A percentile compares a stretch with the other conserved stretches of the same genome.
Conservation (phyloP, 37 sponge, comb jelly and placozoan genomes). For the Crambe crambe region DNA sequence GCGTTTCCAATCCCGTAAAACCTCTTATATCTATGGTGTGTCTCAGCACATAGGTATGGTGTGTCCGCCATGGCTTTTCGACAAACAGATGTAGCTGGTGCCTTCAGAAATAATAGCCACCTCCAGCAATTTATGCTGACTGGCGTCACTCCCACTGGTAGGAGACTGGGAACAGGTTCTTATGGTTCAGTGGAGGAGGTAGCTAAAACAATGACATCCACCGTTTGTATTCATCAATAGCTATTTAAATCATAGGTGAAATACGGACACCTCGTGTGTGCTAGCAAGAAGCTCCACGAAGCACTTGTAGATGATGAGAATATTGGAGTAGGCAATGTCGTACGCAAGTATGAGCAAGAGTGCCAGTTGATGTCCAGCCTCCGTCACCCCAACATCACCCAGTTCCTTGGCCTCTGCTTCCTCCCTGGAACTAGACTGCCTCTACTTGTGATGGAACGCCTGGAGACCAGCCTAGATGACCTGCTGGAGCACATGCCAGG, state of each 20-base stretch:
- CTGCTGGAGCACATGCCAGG: not conserved
- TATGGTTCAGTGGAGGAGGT: conserved; percentile 7
- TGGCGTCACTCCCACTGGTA: not conserved
- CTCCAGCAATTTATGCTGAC: conserved; percentile 39
- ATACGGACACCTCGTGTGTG: conserved; percentile 4
- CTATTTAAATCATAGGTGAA: not conserved
- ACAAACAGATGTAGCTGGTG: not conserved
- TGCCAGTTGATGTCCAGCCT: conserved; percentile 27
- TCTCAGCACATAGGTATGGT: too few relatives aligned
- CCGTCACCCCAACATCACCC: conserved; percentile 44
- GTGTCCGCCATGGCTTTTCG: too few relatives aligned
- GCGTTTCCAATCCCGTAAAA: too few relatives aligned
- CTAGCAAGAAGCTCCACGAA: not conserved
- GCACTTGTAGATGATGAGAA: not conserved
- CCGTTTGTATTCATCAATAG: not conserved
- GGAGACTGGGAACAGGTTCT: not conserved
- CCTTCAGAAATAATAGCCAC: not conserved
- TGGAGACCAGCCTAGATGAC: conserved; percentile 31
- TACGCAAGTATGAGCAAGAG: conserved; percentile 4
- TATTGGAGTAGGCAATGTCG: not conserved
- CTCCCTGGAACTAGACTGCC: conserved; percentile 3
- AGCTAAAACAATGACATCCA: not conserved
- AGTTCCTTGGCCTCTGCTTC: conserved; percentile 29
- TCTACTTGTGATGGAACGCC: conserved; percentile 26
- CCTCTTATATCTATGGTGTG: too few relatives aligned